Percentiles rank a stretch among this genome's conserved stretches.
These are phyloP conservation scores for Loris lydekkerianus DNA, from an alignment of 2,797 vertebrate genomes.

Conservation along the genomic window DNA sequence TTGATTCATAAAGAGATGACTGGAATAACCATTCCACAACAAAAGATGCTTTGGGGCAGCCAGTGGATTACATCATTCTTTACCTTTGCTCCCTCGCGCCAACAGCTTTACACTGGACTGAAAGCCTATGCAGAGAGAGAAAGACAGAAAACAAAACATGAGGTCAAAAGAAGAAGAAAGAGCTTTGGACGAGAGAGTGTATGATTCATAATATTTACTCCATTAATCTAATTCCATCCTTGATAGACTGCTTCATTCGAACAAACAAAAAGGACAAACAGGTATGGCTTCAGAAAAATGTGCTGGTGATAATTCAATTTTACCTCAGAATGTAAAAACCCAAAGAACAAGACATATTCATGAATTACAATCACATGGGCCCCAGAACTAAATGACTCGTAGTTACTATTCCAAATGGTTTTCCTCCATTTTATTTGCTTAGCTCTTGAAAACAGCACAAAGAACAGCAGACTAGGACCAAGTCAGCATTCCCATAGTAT, in stretches of 20 bases:
- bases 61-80: slow-evolving; percentile 88
- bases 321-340: slow-evolving; percentile 39
- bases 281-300: slow-evolving; percentile 37
- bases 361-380: slow-evolving; percentile 12
- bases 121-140: slow-evolving; percentile 82
- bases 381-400: background rate
- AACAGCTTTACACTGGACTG: slow-evolving; percentile 77
- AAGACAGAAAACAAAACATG: slow-evolving; percentile 68
- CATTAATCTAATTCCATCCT: slow-evolving; percentile 78
- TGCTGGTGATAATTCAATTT: background rate
- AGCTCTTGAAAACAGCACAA: slow-evolving; percentile 26
- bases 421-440: slow-evolving; percentile 49
- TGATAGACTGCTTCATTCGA: slow-evolving; percentile 58
- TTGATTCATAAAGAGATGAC: slow-evolving; percentile 86
- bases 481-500: background rate
- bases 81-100: slow-evolving; percentile 88
- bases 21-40: slow-evolving; percentile 87
- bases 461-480: background rate
- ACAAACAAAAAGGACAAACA: slow-evolving; percentile 63
- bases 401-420: slow-evolving; percentile 47
- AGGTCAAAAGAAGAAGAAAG: slow-evolving; percentile 73
- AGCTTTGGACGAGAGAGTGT: slow-evolving; percentile 39
- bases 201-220: slow-evolving; percentile 80
- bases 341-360: background rate
- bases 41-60: slow-evolving; percentile 89